These are phyloP conservation scores for Nezara viridula DNA, from an alignment of 2,888 invertebrate genomes.

Conservation along the genomic window DNA sequence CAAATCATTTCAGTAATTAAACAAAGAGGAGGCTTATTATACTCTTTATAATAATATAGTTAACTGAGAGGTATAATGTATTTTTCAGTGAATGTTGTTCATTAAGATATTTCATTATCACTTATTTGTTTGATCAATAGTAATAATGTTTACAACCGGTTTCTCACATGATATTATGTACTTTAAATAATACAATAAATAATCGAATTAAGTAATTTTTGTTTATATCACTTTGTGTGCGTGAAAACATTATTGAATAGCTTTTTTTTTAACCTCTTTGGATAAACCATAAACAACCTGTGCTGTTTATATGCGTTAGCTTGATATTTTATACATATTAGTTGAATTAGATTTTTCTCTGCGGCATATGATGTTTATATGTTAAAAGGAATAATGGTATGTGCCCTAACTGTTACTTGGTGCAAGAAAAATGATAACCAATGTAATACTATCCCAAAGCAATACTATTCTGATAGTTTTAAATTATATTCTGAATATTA, in stretches of 20 bases:
- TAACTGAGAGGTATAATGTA: too few relatives aligned
- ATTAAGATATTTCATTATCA: not conserved
- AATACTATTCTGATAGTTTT: not conserved
- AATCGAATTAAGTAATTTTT: not conserved
- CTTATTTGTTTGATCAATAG: constrained; percentile 14
- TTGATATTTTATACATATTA: not conserved
- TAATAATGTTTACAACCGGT: not conserved
- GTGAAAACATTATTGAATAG: not conserved
- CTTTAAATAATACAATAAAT: not conserved
- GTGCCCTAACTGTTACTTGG: not conserved
- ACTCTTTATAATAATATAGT: too few relatives aligned
- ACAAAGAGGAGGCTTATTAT: too few relatives aligned
- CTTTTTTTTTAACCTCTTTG: not conserved
- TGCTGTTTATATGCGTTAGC: not conserved
- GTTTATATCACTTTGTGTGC: not conserved
- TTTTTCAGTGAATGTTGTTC: too few relatives aligned
- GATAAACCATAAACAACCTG: not conserved
- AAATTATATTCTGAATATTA: not conserved
- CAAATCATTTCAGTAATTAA: too few relatives aligned
- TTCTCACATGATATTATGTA: not conserved
- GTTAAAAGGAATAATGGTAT: not conserved
- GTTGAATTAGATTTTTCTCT: not conserved
- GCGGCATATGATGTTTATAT: not conserved
- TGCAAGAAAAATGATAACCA: not conserved
- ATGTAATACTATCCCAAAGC: not conserved